A percentile compares a stretch with the other conserved stretches of the same genome.
These are phyloP conservation scores for Sebastes taczanowskii DNA, from an alignment of 2,797 vertebrate genomes.

Conservation along the genomic window DNA sequence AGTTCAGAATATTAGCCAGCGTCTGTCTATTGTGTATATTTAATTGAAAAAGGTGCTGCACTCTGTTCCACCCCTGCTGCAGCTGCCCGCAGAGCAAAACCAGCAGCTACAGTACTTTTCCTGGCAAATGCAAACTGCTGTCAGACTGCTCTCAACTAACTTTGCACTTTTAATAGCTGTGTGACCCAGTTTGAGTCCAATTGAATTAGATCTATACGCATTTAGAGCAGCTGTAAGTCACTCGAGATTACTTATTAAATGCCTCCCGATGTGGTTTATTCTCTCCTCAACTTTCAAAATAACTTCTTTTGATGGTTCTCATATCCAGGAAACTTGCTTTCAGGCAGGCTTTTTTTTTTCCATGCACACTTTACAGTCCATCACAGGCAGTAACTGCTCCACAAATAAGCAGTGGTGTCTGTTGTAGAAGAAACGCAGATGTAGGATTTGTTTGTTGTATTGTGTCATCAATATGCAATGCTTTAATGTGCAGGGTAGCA, in stretches of 20 bases:
- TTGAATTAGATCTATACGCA: conserved; percentile 68
- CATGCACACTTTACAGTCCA: neutral
- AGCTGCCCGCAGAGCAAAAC: conserved; percentile 39
- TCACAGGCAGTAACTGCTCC: neutral
- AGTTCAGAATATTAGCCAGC: conserved; percentile 18
- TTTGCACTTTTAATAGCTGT: conserved; percentile 73
- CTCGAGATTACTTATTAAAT: conserved; percentile 65
- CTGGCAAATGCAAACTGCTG: conserved; percentile 47
- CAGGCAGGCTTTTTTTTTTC: neutral
- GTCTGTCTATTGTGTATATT: conserved; percentile 41
- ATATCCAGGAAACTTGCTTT: conserved; percentile 30
- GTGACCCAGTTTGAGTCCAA: conserved; percentile 77
- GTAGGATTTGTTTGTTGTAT: neutral
- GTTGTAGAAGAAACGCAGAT: neutral
- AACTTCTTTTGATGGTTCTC: conserved; percentile 37
- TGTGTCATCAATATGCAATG: neutral
- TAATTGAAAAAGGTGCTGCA: conserved; percentile 52
- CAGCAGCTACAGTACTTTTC: conserved; percentile 26
- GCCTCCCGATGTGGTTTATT: conserved; percentile 52
- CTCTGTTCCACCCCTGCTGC: conserved; percentile 18
- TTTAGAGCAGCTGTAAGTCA: conserved; percentile 72
- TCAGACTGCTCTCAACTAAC: conserved; percentile 61
- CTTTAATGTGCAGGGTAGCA: neutral
- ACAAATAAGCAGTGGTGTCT: conserved; percentile 2
- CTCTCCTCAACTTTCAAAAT: conserved; percentile 43